Evolutionary conservation across 1,140 invertebrate species (phyloP).

Genomic region (Diploscapter pachys): DNA sequence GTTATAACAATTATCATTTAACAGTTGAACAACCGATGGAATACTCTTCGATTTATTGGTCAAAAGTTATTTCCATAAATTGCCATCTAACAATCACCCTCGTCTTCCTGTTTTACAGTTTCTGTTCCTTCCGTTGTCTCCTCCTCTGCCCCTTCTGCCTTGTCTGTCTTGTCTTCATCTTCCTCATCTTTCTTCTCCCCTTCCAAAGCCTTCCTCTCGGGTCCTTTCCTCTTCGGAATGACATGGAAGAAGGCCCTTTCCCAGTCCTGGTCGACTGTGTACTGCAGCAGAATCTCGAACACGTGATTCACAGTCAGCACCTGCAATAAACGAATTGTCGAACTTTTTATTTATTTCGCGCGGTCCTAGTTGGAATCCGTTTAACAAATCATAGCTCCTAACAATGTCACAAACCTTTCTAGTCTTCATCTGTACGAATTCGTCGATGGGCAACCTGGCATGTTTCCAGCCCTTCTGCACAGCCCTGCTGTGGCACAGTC

Average conservation of each 20-base stretch:
- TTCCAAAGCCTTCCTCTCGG: slow-evolving; percentile 28
- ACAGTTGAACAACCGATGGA: too few relatives aligned
- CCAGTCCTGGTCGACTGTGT: slow-evolving; percentile 77
- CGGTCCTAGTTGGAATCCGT: not conserved
- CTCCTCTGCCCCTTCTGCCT: slow-evolving; percentile 1
- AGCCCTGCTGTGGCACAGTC: slow-evolving; percentile 79
- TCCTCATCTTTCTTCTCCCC: slow-evolving; percentile 14
- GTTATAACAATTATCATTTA: too few relatives aligned
- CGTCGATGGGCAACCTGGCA: slow-evolving; percentile 80
- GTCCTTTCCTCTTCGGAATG: slow-evolving; percentile 63
- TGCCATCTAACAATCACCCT: too few relatives aligned
- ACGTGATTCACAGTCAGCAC: slow-evolving; percentile 93
- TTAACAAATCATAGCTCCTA: not conserved
- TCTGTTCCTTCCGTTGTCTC: not conserved
- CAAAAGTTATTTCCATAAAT: too few relatives aligned
- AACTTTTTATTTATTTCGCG: not conserved
- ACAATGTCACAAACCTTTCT: slow-evolving; percentile 68
- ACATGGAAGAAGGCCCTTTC: slow-evolving; percentile 77
- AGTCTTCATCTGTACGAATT: slow-evolving; percentile 86
- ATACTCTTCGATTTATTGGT: too few relatives aligned
- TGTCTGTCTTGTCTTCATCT: not conserved
- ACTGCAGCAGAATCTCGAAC: slow-evolving; percentile 80
- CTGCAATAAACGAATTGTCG: slow-evolving; percentile 30
- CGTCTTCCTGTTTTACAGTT: too few relatives aligned
- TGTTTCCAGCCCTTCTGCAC: slow-evolving; percentile 74